These are phyloP conservation scores for Oceanodroma tethys DNA, from an alignment of 2,113 vertebrate species.

Conservation along the genomic window DNA sequence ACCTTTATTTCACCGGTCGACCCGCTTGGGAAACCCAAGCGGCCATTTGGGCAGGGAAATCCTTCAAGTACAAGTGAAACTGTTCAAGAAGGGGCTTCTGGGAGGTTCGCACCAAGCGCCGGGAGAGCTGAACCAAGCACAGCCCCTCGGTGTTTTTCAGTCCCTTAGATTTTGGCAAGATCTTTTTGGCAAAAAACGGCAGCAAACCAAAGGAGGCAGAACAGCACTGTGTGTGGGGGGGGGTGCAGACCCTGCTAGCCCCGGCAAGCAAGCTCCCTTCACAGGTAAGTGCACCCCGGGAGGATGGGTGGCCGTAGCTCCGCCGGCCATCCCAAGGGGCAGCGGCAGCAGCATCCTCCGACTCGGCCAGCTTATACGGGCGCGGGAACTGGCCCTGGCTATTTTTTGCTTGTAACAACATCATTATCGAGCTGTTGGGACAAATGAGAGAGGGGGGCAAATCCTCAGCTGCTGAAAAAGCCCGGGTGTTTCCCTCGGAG, in stretches of 20 bases:
- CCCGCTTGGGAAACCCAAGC: background rate
- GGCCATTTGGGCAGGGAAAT: background rate
- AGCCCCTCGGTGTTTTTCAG: background rate
- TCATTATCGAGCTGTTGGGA: background rate
- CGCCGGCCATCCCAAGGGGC: background rate
- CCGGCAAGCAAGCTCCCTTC: background rate
- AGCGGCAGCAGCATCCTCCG: background rate
- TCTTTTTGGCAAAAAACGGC: background rate
- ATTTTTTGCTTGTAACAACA: background rate
- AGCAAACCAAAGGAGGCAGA: background rate
- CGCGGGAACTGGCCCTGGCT: background rate
- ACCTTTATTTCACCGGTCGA: background rate
- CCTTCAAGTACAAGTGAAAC: background rate
- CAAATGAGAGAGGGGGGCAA: background rate
- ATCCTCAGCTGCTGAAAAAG: background rate
- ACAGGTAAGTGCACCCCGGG: accelerated
- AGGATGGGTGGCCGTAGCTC: background rate
- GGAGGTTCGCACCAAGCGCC: background rate
- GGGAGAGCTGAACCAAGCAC: background rate
- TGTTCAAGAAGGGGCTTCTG: background rate
- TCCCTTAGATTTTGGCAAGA: background rate
- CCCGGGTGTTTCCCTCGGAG: background rate
- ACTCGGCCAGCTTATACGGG: accelerated
- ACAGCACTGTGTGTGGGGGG: background rate
- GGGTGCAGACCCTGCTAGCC: background rate